A percentile compares a stretch with the other conserved stretches of the same genome.
These are phyloP conservation scores for Agrilus mali DNA, from an alignment of 2,888 invertebrate genomes.

Conservation along the genomic window DNA sequence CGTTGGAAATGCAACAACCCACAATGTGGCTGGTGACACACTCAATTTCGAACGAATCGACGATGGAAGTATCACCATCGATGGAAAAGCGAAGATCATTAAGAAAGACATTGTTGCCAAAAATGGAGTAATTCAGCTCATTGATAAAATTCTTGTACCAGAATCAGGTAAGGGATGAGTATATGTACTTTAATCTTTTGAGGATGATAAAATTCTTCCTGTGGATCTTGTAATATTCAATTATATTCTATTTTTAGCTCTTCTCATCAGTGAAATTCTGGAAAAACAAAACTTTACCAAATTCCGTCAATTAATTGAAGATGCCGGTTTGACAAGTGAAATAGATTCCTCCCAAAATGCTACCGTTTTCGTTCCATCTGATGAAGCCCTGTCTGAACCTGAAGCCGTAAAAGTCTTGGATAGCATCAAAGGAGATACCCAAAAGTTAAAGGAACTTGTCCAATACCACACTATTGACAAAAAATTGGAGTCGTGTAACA, in stretches of 20 bases:
- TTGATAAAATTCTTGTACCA: slow-evolving; percentile 53
- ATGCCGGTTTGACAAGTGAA: slow-evolving; percentile 40
- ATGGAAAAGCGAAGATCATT: slow-evolving; percentile 43
- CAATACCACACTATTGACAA: slow-evolving; percentile 48
- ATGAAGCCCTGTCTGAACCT: slow-evolving; percentile 46
- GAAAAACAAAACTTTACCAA: slow-evolving; percentile 47
- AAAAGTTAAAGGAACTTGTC: slow-evolving; percentile 44
- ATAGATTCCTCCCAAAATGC: slow-evolving; percentile 44
- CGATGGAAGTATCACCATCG: slow-evolving; percentile 42
- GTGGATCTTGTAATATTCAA: not conserved
- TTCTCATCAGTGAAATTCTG: slow-evolving; percentile 35
- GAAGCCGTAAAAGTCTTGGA: slow-evolving; percentile 30
- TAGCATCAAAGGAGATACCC: slow-evolving; percentile 29
- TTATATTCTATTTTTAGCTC: slow-evolving; percentile 16
- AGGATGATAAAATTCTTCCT: no score
- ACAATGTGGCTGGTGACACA: slow-evolving; percentile 38
- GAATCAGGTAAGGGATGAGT: slow-evolving; percentile 35
- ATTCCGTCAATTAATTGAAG: slow-evolving; percentile 42
- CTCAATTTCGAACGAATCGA: slow-evolving; percentile 37
- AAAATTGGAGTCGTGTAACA: slow-evolving; percentile 41
- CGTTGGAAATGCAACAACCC: slow-evolving; percentile 37
- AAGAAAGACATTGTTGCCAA: slow-evolving; percentile 51
- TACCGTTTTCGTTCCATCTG: slow-evolving; percentile 51
- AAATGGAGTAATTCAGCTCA: slow-evolving; percentile 60
- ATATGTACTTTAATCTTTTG: no score